Percentiles rank a stretch among this genome's conserved stretches.
Evolutionary conservation across 1,140 invertebrate genomes (phyloP).

Genomic region (Lepidurus packardi): DNA sequence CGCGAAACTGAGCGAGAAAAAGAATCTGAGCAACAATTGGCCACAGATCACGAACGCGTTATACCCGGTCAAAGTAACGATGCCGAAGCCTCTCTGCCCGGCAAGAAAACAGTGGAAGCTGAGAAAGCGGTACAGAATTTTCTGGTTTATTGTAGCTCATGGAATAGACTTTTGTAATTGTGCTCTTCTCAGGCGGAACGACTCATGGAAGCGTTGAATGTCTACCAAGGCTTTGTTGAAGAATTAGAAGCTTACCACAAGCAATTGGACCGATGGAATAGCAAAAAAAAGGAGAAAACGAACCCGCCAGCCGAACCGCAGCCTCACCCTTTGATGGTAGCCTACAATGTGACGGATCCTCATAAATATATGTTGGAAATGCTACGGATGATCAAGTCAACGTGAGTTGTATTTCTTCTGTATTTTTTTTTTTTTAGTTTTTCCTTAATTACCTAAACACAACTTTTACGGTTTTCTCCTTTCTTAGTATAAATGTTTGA

Average conservation of each 20-base stretch:
- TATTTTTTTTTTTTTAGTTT: slow-evolving; percentile 31
- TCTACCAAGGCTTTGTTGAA: slow-evolving; percentile 56
- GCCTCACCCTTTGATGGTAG: slow-evolving; percentile 68
- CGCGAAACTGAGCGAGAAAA: slow-evolving; percentile 74
- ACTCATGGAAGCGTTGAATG: slow-evolving; percentile 77
- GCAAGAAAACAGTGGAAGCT: slow-evolving; percentile 82
- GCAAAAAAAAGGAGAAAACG: slow-evolving; percentile 41
- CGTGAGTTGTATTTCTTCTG: slow-evolving; percentile 41
- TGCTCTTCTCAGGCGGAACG: slow-evolving; percentile 65
- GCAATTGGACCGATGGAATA: slow-evolving; percentile 47
- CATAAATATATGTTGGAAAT: slow-evolving; percentile 76
- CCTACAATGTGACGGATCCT: slow-evolving; percentile 62
- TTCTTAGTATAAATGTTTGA: not conserved
- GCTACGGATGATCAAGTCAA: slow-evolving; percentile 64
- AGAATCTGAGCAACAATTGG: slow-evolving; percentile 61
- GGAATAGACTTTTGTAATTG: slow-evolving; percentile 30
- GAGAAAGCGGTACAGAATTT: slow-evolving; percentile 70
- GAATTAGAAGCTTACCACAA: slow-evolving; percentile 48
- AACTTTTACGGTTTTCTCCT: slow-evolving; percentile 35
- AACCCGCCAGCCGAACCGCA: slow-evolving; percentile 45
- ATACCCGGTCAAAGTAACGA: slow-evolving; percentile 56
- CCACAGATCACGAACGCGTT: slow-evolving; percentile 61
- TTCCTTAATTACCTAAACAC: slow-evolving; percentile 36
- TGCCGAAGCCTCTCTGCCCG: slow-evolving; percentile 70
- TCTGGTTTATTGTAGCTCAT: not conserved